Evolutionary conservation across 2,888 invertebrate genomes (phyloP).

Genomic region (Escarpia spicata): DNA sequence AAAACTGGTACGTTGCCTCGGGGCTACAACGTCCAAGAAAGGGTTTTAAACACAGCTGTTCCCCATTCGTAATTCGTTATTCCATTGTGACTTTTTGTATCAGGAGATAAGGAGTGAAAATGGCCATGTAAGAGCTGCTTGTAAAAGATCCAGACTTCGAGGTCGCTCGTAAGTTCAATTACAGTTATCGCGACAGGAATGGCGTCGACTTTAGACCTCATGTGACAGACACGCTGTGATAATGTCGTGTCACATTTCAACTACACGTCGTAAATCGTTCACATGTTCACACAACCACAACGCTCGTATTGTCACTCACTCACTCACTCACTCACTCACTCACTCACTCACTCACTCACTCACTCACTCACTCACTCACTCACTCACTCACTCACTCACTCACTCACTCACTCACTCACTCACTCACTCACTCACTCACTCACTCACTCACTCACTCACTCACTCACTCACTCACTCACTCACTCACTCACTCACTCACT

Average conservation of each 20-base stretch:
- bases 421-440: neutral
- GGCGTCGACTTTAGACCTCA: neutral
- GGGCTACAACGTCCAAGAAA: no score
- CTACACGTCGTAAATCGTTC: neutral
- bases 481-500: neutral
- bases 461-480: no score
- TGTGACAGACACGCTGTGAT: neutral
- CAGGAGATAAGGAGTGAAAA: neutral
- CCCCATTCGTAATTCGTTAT: no score
- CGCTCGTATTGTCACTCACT: neutral
- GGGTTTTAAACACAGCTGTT: neutral
- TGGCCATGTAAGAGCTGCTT: neutral
- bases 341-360: constrained; percentile 1
- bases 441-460: no score
- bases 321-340: neutral
- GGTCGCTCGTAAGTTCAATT: neutral
- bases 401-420: neutral
- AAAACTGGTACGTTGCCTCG: no score
- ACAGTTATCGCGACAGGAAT: neutral
- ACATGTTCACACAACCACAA: neutral
- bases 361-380: neutral
- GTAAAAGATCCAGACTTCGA: neutral
- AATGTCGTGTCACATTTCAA: neutral
- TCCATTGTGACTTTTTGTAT: neutral
- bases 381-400: neutral